A percentile compares a stretch with the other conserved stretches of the same genome.
phyloP scores from a whole-genome alignment of 2,888 invertebrate species.

The Carpatolechia fugitivella region DNA sequence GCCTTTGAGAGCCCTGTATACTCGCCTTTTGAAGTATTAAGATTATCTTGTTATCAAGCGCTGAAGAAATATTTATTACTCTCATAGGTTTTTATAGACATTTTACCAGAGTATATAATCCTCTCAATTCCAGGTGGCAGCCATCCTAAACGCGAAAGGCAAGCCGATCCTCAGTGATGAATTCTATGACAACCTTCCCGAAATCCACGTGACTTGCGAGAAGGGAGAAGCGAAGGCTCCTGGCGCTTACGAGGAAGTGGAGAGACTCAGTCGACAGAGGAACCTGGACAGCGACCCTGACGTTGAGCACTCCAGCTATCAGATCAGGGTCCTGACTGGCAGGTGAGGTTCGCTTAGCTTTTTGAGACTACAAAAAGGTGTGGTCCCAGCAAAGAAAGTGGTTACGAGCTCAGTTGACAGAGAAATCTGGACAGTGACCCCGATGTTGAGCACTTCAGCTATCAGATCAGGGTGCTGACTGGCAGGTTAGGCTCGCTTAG shows the following conservation, averaged over 20 bases:
- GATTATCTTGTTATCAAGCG: no score
- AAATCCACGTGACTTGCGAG: constrained; percentile 69
- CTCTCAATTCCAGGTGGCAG: constrained; percentile 35
- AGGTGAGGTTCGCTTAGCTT: neutral
- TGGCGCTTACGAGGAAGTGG: constrained; percentile 51
- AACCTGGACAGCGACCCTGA: constrained; percentile 42
- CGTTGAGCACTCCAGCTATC: constrained; percentile 63
- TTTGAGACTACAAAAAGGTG: no score
- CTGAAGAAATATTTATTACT: no score
- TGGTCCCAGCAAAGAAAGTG: no score
- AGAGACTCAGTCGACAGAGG: constrained; percentile 55
- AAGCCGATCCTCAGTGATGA: constrained; percentile 64
- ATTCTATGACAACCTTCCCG: constrained; percentile 65
- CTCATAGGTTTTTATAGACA: no score
- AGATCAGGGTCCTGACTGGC: constrained; percentile 58
- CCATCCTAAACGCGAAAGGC: constrained; percentile 56
- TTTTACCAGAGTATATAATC: neutral
- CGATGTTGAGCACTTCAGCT: constrained; percentile 63
- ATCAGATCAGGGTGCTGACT: constrained; percentile 61
- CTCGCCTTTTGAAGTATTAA: no score
- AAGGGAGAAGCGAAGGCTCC: constrained; percentile 40
- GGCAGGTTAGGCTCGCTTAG: neutral
- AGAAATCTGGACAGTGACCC: constrained; percentile 41
- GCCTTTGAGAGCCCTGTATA: no score
- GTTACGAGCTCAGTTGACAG: constrained; percentile 55